Evolutionary conservation across 2,797 vertebrate species (phyloP).

Genomic region (Pangasius djambal): DNA sequence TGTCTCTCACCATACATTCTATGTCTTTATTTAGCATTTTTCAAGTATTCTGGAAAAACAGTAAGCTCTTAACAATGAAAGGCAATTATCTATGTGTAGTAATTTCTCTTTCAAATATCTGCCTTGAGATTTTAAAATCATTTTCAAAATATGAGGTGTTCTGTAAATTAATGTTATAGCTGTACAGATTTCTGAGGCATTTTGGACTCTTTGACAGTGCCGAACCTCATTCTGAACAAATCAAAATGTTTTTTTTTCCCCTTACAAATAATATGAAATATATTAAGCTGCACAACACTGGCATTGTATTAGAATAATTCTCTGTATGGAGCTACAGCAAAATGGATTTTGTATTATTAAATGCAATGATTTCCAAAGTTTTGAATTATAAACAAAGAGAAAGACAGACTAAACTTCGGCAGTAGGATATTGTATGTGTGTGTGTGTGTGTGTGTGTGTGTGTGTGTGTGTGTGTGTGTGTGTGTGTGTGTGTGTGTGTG

Average conservation of each 20-base stretch:
- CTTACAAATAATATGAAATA: neutral
- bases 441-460: conserved; percentile 16
- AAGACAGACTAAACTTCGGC: neutral
- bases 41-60: neutral
- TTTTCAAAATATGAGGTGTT: neutral
- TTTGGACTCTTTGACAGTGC: neutral
- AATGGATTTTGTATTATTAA: neutral
- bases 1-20: neutral
- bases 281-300: neutral
- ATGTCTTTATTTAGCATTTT: neutral
- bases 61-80: neutral
- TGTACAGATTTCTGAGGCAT: neutral
- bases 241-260: neutral
- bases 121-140: neutral
- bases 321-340: neutral
- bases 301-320: neutral
- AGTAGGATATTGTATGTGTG: neutral
- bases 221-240: neutral
- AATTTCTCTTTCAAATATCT: neutral
- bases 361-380: neutral
- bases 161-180: neutral
- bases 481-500: conserved; percentile 11
- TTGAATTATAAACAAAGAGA: neutral
- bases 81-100: neutral
- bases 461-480: conserved; percentile 5